phyloP scores from a whole-genome alignment of 2,888 invertebrate species.

The Eurois occulta region DNA sequence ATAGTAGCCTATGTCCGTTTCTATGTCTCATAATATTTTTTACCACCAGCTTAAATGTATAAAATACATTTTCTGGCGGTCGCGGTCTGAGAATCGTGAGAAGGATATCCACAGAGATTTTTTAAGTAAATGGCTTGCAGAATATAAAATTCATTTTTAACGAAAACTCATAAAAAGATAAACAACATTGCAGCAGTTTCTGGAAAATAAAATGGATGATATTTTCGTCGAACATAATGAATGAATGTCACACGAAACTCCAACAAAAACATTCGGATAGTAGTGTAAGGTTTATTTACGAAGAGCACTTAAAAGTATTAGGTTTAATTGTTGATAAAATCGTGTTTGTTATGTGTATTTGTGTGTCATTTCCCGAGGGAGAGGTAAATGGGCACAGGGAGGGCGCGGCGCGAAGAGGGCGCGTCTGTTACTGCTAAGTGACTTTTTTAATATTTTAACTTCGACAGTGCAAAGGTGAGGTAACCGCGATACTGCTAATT shows the following conservation, averaged over 20 bases:
- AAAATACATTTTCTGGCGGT: slow-evolving; percentile 4
- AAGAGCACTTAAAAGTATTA: slow-evolving; percentile 29
- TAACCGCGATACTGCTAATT: slow-evolving; percentile 54
- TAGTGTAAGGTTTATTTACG: slow-evolving; percentile 8
- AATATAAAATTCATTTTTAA: not conserved
- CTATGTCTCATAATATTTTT: not conserved
- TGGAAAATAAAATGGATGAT: not conserved
- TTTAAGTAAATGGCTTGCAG: not conserved
- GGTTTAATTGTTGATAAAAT: slow-evolving; percentile 57
- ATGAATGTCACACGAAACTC: too few relatives aligned
- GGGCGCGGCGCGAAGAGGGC: slow-evolving; percentile 59
- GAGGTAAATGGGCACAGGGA: slow-evolving; percentile 57
- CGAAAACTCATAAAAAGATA: not conserved
- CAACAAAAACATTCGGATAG: not conserved
- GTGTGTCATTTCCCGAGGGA: slow-evolving; percentile 56
- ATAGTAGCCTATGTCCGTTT: slow-evolving; percentile 24
- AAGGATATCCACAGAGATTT: not conserved
- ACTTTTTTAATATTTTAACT: slow-evolving; percentile 67
- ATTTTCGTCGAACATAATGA: not conserved
- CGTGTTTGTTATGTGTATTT: slow-evolving; percentile 50
- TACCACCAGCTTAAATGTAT: not conserved
- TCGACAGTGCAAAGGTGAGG: slow-evolving; percentile 61
- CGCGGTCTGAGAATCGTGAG: too few relatives aligned
- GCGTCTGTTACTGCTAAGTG: slow-evolving; percentile 60
- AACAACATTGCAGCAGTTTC: not conserved